Evolutionary conservation across 2,888 invertebrate genomes (phyloP).

Genomic region (Pomacea canaliculata): DNA sequence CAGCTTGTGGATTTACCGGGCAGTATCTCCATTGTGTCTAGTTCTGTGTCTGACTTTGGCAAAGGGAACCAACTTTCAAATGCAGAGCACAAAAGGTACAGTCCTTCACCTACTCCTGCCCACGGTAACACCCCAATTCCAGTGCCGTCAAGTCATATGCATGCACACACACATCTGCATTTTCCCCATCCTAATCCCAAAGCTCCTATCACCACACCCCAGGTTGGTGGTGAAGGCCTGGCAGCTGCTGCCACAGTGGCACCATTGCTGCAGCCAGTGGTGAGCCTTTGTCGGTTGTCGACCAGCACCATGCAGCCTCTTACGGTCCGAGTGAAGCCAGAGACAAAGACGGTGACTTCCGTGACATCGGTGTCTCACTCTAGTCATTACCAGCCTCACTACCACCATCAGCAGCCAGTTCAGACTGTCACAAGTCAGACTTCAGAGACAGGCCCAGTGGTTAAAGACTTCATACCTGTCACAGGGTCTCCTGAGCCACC

Average conservation of each 20-base stretch:
- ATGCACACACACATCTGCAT: slow-evolving; percentile 10
- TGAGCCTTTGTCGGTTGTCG: background rate
- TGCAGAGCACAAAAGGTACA: slow-evolving; percentile 1
- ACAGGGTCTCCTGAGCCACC: slow-evolving; percentile 8
- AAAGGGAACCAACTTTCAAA: background rate
- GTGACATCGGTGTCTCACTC: background rate
- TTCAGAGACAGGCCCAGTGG: slow-evolving; percentile 1
- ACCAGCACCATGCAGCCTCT: background rate
- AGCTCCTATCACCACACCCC: background rate
- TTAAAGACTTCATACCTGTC: slow-evolving; percentile 22
- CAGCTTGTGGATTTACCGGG: background rate
- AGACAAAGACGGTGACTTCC: background rate
- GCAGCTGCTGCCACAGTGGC: background rate
- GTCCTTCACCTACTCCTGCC: slow-evolving; percentile 5
- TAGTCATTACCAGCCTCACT: slow-evolving; percentile 12
- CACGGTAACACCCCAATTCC: slow-evolving; percentile 19
- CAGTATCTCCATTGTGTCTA: background rate
- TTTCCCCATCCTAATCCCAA: background rate
- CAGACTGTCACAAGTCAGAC: slow-evolving; percentile 28
- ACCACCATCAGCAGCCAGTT: slow-evolving; percentile 21
- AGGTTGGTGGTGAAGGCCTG: background rate
- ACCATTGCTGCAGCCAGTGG: slow-evolving; percentile 3
- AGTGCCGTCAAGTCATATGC: slow-evolving; percentile 13
- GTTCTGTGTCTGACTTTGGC: background rate
- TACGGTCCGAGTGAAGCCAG: background rate